phyloP scores from a whole-genome alignment of 2,888 invertebrate species.

The Serrognathus titanus region DNA sequence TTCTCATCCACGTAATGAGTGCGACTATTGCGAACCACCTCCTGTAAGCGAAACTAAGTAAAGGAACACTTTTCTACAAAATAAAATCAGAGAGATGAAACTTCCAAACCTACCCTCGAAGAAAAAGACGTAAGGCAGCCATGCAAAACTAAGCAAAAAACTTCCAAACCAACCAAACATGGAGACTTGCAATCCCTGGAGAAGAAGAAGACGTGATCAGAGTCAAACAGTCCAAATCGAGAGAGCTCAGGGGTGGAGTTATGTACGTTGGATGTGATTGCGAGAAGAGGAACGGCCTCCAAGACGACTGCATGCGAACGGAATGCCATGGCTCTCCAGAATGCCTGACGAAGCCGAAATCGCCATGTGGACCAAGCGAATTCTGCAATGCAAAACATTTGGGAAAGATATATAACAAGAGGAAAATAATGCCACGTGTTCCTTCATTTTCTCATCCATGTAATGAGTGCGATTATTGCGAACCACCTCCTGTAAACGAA shows the following conservation, averaged over 20 bases:
- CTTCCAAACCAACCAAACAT: too few relatives aligned
- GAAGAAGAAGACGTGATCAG: slow-evolving; percentile 5
- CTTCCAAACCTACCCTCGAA: too few relatives aligned
- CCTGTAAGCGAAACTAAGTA: too few relatives aligned
- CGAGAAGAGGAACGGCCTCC: slow-evolving; percentile 57
- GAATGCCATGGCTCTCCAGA: slow-evolving; percentile 52
- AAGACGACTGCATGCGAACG: slow-evolving; percentile 57
- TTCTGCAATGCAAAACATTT: slow-evolving; percentile 41
- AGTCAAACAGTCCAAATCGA: slow-evolving; percentile 48
- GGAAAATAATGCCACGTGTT: neutral
- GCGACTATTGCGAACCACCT: too few relatives aligned
- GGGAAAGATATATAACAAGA: slow-evolving; percentile 20
- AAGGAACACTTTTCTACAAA: too few relatives aligned
- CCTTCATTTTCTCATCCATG: too few relatives aligned
- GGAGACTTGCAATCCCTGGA: neutral
- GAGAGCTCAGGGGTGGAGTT: slow-evolving; percentile 54
- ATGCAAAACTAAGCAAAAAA: too few relatives aligned
- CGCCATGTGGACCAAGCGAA: slow-evolving; percentile 50
- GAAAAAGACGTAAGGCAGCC: too few relatives aligned
- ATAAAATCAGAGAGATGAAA: too few relatives aligned
- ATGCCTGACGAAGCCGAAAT: slow-evolving; percentile 50
- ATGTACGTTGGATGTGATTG: slow-evolving; percentile 58
- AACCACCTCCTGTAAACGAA: too few relatives aligned
- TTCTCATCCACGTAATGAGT: too few relatives aligned
- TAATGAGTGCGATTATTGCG: too few relatives aligned